Evolutionary conservation across 2,797 vertebrate species (phyloP), one percentile per base, ranked within the genome.

Genomic region (Neopelma chrysocephalum): DNA sequence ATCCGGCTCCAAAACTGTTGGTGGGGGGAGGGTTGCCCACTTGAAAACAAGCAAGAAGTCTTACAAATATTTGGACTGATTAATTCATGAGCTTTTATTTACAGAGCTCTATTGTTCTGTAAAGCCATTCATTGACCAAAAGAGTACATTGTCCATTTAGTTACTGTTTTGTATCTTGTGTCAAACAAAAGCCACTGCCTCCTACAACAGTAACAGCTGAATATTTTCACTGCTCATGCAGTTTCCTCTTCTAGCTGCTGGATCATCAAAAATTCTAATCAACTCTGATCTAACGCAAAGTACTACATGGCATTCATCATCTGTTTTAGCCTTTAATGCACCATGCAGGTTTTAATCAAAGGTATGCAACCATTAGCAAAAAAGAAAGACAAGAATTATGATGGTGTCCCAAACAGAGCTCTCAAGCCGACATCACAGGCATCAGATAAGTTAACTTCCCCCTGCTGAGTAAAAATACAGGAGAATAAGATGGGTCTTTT

Each of bases 281-380:
- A 98, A 93, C 97, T 97, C 96, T 97, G 97, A 98, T 98, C 96
- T 97, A 92, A 97, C 54, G 51, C 92, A 96, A 94, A 96, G 93
- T 91, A 96, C 91, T 96, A 96, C 71, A 85, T 97, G 96, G 96
- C 97, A 97, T 98, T 97, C 96, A 97, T 97, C 98, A 98, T 97
- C 96, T 96, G 82, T 87, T 97, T 96, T 94, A 97, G 95, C 93
- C 97, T 97, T 96, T 97, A 96, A 97, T 97, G 97, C 95, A 96
- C 95, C 71, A 86, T 86, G 93, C 97, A 95, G 97, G 96, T 96
- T 97, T 98, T 98, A 97, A 98, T 98, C 97, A 98, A 98, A 98
- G 97, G 95, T 97, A 96, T 96, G 93, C 94, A 97, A 96, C 95
- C 91, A 97, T 96, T 97, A 94, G 97, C 96, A 95, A 91, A 97